A percentile compares a stretch with the other conserved stretches of the same genome.
These are phyloP conservation scores for Aphidoletes aphidimyza DNA, from an alignment of 2,888 invertebrate species.

Conservation along the genomic window DNA sequence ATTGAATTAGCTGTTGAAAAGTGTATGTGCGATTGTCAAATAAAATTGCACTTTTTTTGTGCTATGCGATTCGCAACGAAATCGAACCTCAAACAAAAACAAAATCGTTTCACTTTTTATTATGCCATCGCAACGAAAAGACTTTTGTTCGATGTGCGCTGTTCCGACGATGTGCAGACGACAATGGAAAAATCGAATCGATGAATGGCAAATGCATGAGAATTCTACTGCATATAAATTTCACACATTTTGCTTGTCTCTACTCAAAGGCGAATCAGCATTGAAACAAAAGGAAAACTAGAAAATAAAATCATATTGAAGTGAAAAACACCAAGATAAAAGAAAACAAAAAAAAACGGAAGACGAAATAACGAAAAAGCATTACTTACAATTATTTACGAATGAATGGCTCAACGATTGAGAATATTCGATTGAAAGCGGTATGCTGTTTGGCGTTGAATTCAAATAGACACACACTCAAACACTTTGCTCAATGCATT, in stretches of 20 bases:
- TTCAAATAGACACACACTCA: background rate
- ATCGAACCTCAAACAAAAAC: no score
- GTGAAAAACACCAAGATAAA: no score
- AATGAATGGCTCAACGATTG: slow-evolving; percentile 45
- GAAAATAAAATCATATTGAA: background rate
- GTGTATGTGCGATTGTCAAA: background rate
- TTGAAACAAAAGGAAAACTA: background rate
- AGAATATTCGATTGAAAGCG: background rate
- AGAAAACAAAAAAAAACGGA: no score
- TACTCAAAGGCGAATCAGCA: background rate
- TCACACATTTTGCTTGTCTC: slow-evolving; percentile 26
- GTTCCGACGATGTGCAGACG: background rate
- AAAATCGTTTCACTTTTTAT: background rate
- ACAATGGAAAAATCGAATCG: background rate
- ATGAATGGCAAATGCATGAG: no score
- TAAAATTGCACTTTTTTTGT: slow-evolving; percentile 11
- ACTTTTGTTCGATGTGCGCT: no score
- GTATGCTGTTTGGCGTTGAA: background rate
- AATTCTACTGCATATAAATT: background rate
- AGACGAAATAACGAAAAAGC: background rate
- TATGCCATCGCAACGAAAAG: background rate
- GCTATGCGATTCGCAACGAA: background rate
- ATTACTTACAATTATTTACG: slow-evolving; percentile 47
- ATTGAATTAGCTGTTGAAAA: slow-evolving; percentile 18
- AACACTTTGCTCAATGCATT: slow-evolving; percentile 22